These are phyloP conservation scores for Chalcosyrphus nemorum DNA, from an alignment of 2,888 invertebrate species.

Conservation along the genomic window DNA sequence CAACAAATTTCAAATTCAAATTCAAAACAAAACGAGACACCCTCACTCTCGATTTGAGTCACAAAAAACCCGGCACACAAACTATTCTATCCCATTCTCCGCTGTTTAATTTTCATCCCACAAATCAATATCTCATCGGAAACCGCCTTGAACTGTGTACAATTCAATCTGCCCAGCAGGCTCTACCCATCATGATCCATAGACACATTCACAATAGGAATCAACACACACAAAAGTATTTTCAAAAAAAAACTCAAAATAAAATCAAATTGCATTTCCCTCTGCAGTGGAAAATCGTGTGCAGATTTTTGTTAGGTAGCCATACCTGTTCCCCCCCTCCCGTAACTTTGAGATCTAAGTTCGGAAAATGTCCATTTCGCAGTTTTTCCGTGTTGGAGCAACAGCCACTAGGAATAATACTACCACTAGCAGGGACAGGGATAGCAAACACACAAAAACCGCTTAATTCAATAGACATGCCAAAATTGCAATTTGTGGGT, in stretches of 20 bases:
- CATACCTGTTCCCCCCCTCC: not conserved
- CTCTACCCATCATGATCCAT: slow-evolving; percentile 42
- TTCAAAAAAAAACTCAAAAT: not conserved
- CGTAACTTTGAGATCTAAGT: slow-evolving; percentile 12
- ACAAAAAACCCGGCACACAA: not conserved
- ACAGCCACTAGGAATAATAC: slow-evolving; percentile 35
- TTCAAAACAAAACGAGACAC: slow-evolving; percentile 13
- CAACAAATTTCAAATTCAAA: slow-evolving; percentile 24
- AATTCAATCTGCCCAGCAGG: slow-evolving; percentile 49
- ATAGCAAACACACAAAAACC: slow-evolving; percentile 53
- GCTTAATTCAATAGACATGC: slow-evolving; percentile 71
- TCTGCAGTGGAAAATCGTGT: slow-evolving; percentile 20
- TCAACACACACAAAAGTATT: not conserved
- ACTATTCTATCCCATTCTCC: not conserved
- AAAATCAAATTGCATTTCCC: slow-evolving; percentile 33
- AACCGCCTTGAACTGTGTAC: slow-evolving; percentile 61
- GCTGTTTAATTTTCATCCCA: slow-evolving; percentile 40
- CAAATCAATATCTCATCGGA: slow-evolving; percentile 64
- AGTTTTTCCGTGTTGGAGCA: slow-evolving; percentile 33
- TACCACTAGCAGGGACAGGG: slow-evolving; percentile 18
- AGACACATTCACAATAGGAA: slow-evolving; percentile 62
- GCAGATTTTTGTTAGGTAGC: slow-evolving; percentile 25
- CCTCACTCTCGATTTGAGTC: slow-evolving; percentile 15
- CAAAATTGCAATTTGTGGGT: slow-evolving; percentile 72
- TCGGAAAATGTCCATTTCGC: slow-evolving; percentile 58